Evolutionary conservation across 1,140 invertebrate genomes (phyloP), one percentile per base, ranked within the genome.

Genomic region (Aricia agestis): DNA sequence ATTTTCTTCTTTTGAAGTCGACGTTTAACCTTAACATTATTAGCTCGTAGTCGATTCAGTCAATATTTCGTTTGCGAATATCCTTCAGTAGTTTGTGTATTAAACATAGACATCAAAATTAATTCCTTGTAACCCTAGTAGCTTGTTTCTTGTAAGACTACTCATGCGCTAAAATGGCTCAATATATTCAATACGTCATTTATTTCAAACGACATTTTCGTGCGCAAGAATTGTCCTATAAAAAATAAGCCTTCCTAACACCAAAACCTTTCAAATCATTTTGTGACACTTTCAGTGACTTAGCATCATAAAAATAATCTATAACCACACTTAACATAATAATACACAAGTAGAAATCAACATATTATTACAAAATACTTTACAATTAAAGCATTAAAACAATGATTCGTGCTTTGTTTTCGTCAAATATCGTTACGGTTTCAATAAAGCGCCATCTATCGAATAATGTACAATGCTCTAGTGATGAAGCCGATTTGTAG

Each of bases 231-330:
- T 52, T 52, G 45, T 13, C 45, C 11, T 52, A 52, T 10, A 52
- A 52, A 11, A 36, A 52, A 45, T 1, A 45, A 52, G 11, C 45
- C 1, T 63, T 31, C 59, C 10, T 63, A 63, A 63, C 59, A 63
- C 59, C 59, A 63, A 63, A 63, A 63, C 19, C 59, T 63, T 10
- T 25, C 59, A 63, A 63, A 69, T 58, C 72, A 69, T 79, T 83
- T 87, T 86, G 87, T 85, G 87, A 87, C 87, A 88, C 84, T 86
- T 84, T 79, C 74, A 87, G 85, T 87, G 83, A 85, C 81, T 80
- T 79, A 77, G 78, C 82, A 82, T 85, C 83, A 78, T 75, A 87
- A 68, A 82, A 82, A 76, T 72, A 74, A 74, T 74, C 65, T 74
- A 76, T 76, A 73, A 59, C 63, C 74, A 72, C 69, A 72, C 74